Conservation (phyloP, 2,113 vertebrate genomes). For the Toxotes chatareus region DNA sequence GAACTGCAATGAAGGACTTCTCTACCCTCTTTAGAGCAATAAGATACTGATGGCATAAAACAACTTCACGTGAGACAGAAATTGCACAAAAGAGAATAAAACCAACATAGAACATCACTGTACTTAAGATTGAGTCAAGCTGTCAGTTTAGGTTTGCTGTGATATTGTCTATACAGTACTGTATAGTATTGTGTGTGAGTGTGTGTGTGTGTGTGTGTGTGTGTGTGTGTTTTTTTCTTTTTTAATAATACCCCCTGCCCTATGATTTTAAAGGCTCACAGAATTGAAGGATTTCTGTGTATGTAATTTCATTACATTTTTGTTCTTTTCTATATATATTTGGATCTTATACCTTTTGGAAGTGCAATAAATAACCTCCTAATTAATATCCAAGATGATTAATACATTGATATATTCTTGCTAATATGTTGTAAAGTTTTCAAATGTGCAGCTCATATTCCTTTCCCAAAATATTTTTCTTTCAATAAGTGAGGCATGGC, state of each 20-base stretch:
- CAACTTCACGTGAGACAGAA: not conserved
- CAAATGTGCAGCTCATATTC: no score
- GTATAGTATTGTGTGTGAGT: not conserved
- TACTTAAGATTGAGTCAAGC: constrained; percentile 2
- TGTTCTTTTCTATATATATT: not conserved
- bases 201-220: not conserved
- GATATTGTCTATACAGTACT: not conserved
- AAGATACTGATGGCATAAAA: not conserved
- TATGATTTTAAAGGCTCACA: not conserved
- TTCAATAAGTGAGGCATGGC: no score
- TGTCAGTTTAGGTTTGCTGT: not conserved
- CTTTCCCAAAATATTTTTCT: no score
- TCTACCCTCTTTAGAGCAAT: constrained; percentile 7
- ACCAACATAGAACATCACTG: not conserved
- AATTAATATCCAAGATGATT: no score
- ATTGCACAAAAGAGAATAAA: not conserved
- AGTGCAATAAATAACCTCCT: not conserved
- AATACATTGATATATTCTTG: no score
- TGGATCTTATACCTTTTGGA: not conserved
- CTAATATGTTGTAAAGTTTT: no score
- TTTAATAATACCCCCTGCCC: no score
- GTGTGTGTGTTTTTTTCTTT: not conserved
- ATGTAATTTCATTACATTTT: not conserved
- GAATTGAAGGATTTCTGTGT: not conserved
- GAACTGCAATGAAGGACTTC: constrained; percentile 32